phyloP scores from a whole-genome alignment of 2,113 vertebrate species.

The Neofelis nebulosa region DNA sequence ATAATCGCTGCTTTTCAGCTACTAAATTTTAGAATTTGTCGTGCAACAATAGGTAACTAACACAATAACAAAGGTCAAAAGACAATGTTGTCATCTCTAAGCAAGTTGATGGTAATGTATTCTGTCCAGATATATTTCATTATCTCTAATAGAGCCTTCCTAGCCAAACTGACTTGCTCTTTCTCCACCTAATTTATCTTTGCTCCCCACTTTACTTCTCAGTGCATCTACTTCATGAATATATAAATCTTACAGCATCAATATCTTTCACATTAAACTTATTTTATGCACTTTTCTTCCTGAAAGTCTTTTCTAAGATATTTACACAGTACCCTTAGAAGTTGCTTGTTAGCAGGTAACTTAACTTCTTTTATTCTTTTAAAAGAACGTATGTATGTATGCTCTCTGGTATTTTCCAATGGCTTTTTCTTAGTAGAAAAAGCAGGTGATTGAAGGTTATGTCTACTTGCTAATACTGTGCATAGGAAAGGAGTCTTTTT shows the following conservation, averaged over 20 bases:
- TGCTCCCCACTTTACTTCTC: neutral
- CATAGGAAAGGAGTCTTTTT: neutral
- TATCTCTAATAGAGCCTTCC: neutral
- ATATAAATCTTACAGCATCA: neutral
- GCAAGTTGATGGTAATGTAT: neutral
- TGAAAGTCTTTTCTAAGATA: neutral
- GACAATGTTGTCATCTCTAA: neutral
- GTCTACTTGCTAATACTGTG: neutral
- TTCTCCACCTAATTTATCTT: neutral
- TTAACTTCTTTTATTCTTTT: neutral
- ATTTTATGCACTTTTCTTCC: neutral
- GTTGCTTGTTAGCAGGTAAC: neutral
- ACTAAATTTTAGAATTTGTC: neutral
- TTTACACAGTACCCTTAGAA: neutral
- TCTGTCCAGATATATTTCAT: neutral
- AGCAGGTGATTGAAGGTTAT: neutral
- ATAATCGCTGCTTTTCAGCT: neutral
- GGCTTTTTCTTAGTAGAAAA: neutral
- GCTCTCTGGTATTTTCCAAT: neutral
- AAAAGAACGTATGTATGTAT: neutral
- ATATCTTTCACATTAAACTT: neutral
- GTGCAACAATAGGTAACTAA: neutral
- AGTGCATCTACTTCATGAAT: neutral
- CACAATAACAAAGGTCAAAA: neutral
- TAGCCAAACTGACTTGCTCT: neutral